Evolutionary conservation across 2,888 invertebrate genomes (phyloP), one percentile per base, ranked within the genome.

Genomic region (Marronus borbonicus): DNA sequence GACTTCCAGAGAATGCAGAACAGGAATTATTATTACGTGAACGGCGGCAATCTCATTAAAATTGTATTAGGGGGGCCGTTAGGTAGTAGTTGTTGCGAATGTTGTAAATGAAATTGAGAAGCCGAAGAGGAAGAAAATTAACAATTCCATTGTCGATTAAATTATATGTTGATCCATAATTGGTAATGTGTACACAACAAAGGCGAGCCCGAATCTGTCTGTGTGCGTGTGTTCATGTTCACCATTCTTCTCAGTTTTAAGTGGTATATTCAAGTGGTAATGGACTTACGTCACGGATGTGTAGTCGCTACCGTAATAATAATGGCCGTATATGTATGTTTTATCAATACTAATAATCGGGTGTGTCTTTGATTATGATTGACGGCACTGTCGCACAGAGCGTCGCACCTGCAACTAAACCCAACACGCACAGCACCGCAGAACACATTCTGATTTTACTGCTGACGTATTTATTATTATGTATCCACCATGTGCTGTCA

Each of bases 341-440:
- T 83, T 82, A 82, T 82, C 82, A 82, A 83, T 83, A 81, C 77
- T 81, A 81, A 82, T 81, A 81, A 83, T 83, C 81, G 81, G 81
- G 76, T 80, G 81, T 65, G 79, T 77, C 79, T 74, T 66, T 76
- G 78, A 81, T 77, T 76, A 81, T 81, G 82, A 83, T 81, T 83
- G 83, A 83, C 83, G 81, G 78, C 74, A 75, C 80, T 78, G 80
- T 80, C 80, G 81, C 76, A 81, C 74, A 81, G 77, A 76, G 76
- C 77, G 80, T 81, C 81, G 80, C 81, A 82, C 83, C 82, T 82
- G 81, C 80, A 65, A 66, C 76, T 66, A 66, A 55, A 52, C 20
- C 66, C 65, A 36, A 66, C 76, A 66, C 76, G 52, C 76, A 76
- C 62, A 44, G n/a, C 49, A 55, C 55, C 17, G 55, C 55, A 55